Evolutionary conservation across 92 coral and sea anemone species (phyloP).

Genomic region (Phenganax subtilis): DNA sequence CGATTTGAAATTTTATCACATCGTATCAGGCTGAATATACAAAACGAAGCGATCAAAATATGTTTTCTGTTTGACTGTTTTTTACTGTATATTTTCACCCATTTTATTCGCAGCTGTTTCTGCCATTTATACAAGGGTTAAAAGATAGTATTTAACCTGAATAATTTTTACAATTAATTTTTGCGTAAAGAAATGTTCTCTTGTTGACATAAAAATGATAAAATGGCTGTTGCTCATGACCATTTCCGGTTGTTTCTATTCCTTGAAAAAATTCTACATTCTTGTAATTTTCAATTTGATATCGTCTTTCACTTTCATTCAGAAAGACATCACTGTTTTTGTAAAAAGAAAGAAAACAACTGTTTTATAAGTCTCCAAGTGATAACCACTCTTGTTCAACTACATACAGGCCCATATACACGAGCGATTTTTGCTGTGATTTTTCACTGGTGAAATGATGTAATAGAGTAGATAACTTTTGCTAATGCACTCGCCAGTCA

Average conservation of each 20-base stretch:
- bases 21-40: neutral
- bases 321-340: neutral
- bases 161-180: neutral
- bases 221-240: neutral
- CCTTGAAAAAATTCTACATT: neutral
- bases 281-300: neutral
- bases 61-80: constrained; percentile 7
- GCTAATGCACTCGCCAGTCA: no score
- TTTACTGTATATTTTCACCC: neutral
- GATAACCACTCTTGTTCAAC: no score
- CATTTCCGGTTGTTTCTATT: constrained; percentile 11
- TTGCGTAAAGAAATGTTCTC: neutral
- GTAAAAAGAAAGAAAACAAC: neutral
- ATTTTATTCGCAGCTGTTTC: neutral
- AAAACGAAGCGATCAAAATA: neutral
- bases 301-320: neutral
- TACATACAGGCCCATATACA: no score
- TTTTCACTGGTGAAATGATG: no score
- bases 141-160: neutral
- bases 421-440: no score
- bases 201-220: neutral
- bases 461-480: no score
- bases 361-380: no score
- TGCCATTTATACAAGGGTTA: neutral
- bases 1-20: neutral